phyloP scores from a whole-genome alignment of 2,797 vertebrate species.

The Sebastes diaconus region DNA sequence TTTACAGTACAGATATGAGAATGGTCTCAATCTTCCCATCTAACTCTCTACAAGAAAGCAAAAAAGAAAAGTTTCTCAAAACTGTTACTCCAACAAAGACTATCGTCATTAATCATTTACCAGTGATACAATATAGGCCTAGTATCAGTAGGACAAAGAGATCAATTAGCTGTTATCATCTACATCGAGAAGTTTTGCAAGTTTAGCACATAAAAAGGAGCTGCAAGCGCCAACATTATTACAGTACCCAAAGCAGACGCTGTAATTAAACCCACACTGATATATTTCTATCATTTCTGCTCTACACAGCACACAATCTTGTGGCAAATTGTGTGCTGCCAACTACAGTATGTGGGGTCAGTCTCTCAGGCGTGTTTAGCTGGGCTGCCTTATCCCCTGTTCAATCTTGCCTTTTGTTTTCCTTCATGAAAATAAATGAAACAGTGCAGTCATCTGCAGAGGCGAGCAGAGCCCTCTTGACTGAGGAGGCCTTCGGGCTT shows the following conservation, averaged over 20 bases:
- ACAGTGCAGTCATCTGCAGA: slow-evolving; percentile 76
- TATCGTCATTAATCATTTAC: neutral
- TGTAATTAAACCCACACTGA: slow-evolving; percentile 54
- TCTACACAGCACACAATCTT: slow-evolving; percentile 34
- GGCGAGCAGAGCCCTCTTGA: slow-evolving; percentile 71
- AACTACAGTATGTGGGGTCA: slow-evolving; percentile 61
- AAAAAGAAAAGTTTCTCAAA: neutral
- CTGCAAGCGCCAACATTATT: neutral
- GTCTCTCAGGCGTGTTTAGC: slow-evolving; percentile 69
- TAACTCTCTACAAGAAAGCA: neutral
- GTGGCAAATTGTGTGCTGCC: slow-evolving; percentile 49
- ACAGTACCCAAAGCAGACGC: slow-evolving; percentile 31
- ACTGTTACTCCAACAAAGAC: neutral
- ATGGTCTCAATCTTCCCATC: neutral
- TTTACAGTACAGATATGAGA: neutral
- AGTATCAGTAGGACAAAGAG: neutral
- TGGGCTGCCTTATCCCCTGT: slow-evolving; percentile 63
- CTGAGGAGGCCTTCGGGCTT: slow-evolving; percentile 80
- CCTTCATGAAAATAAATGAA: slow-evolving; percentile 81
- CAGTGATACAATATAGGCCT: neutral
- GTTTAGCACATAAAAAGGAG: neutral
- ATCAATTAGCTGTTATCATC: slow-evolving; percentile 1
- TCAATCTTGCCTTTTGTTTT: slow-evolving; percentile 76
- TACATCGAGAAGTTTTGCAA: slow-evolving; percentile 2
- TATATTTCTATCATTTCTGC: slow-evolving; percentile 51